Conservation (phyloP, 2,797 vertebrate species). For the Odontamblyopus rebecca region DNA sequence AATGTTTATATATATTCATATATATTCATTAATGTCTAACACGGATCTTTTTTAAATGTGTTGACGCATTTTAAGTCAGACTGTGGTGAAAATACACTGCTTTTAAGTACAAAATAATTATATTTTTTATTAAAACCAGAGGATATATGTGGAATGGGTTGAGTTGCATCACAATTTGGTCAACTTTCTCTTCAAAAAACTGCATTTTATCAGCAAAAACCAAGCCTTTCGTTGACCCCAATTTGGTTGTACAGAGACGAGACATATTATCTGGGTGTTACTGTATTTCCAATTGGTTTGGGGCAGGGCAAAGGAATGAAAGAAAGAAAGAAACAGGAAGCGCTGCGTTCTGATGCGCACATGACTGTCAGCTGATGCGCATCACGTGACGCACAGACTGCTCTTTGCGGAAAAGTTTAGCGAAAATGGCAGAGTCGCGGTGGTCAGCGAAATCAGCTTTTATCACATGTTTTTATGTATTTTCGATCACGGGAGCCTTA, state of each 20-base stretch:
- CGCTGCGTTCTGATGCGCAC: slow-evolving; percentile 27
- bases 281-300: not conserved
- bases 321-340: slow-evolving; percentile 51
- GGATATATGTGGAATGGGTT: not conserved
- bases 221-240: not conserved
- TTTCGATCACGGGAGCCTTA: slow-evolving; percentile 37
- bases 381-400: slow-evolving; percentile 63
- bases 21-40: not conserved
- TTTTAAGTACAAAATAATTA: not conserved
- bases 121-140: not conserved
- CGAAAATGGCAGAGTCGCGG: slow-evolving; percentile 54
- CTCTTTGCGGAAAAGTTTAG: slow-evolving; percentile 38
- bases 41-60: not conserved
- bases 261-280: not conserved
- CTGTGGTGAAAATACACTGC: not conserved
- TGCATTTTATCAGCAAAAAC: not conserved
- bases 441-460: not conserved
- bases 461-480: slow-evolving; percentile 30
- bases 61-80: not conserved
- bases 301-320: slow-evolving; percentile 11
- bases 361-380: slow-evolving; percentile 65
- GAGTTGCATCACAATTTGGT: not conserved
- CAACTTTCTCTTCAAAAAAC: not conserved
- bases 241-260: too few relatives aligned
- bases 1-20: too few relatives aligned